Conservation (phyloP, 2,888 invertebrate species). For the Drepana falcataria region DNA sequence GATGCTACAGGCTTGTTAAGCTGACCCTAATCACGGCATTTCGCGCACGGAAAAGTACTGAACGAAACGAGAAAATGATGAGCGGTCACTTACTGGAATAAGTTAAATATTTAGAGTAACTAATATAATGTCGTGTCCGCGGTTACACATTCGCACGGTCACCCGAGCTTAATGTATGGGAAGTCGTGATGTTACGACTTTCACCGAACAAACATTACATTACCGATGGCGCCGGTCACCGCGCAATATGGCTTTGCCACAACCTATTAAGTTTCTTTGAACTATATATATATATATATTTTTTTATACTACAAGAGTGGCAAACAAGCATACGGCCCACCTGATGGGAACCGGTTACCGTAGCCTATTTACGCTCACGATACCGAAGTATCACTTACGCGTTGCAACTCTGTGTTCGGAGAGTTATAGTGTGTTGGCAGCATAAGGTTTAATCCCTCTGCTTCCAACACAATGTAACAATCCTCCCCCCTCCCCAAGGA, state of each 20-base stretch:
- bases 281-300: slow-evolving; percentile 20
- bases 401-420: too few relatives aligned
- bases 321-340: too few relatives aligned
- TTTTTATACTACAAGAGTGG: slow-evolving; percentile 5
- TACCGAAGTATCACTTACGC: too few relatives aligned
- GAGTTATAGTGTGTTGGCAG: too few relatives aligned
- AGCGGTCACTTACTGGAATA: slow-evolving; percentile 47
- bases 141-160: slow-evolving; percentile 67
- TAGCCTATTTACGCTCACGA: too few relatives aligned
- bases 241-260: slow-evolving; percentile 26
- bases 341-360: too few relatives aligned
- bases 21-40: background rate
- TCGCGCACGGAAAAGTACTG: slow-evolving; percentile 22
- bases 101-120: slow-evolving; percentile 35
- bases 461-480: too few relatives aligned
- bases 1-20: slow-evolving; percentile 11
- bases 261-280: slow-evolving; percentile 23
- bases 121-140: slow-evolving; percentile 44
- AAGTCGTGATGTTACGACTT: slow-evolving; percentile 70
- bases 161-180: slow-evolving; percentile 63
- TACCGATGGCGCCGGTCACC: slow-evolving; percentile 42
- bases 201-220: slow-evolving; percentile 64
- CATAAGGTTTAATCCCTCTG: too few relatives aligned
- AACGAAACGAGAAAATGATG: slow-evolving; percentile 64
- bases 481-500: too few relatives aligned